Evolutionary conservation across 2,888 invertebrate species (phyloP).

Genomic region (Tethea ocularis): DNA sequence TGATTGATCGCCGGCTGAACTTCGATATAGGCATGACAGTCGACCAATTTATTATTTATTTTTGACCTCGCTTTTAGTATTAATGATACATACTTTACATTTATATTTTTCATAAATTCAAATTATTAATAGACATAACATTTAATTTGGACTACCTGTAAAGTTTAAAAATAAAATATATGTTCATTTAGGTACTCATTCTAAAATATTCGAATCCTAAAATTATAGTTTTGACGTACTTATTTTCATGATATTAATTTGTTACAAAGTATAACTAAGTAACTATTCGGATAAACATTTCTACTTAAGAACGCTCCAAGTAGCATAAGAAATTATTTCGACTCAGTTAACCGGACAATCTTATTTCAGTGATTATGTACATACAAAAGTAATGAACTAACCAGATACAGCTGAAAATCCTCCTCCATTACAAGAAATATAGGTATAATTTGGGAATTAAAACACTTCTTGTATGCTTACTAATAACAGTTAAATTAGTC

Average conservation of each 20-base stretch:
- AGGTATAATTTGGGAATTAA: too few relatives aligned
- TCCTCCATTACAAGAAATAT: background rate
- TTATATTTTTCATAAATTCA: too few relatives aligned
- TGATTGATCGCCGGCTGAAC: conserved; percentile 43
- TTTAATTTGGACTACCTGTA: too few relatives aligned
- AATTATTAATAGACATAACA: too few relatives aligned
- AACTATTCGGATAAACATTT: background rate
- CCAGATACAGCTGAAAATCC: background rate
- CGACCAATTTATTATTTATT: conserved; percentile 10
- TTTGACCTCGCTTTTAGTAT: background rate
- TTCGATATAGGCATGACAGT: conserved; percentile 31
- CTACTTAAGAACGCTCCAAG: background rate
- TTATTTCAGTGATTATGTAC: conserved; percentile 6
- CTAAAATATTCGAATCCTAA: too few relatives aligned
- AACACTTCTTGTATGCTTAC: too few relatives aligned
- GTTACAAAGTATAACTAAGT: background rate
- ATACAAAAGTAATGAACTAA: conserved; percentile 3
- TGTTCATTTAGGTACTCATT: too few relatives aligned
- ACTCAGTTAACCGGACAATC: conserved; percentile 10
- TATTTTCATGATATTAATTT: background rate
- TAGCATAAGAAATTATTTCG: conserved; percentile 2
- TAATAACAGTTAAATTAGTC: too few relatives aligned
- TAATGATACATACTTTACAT: background rate
- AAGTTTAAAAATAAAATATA: too few relatives aligned
- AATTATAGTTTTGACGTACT: background rate